Conservation (phyloP, 2,797 vertebrate genomes). For the Scolopax bukidnonensis region DNA sequence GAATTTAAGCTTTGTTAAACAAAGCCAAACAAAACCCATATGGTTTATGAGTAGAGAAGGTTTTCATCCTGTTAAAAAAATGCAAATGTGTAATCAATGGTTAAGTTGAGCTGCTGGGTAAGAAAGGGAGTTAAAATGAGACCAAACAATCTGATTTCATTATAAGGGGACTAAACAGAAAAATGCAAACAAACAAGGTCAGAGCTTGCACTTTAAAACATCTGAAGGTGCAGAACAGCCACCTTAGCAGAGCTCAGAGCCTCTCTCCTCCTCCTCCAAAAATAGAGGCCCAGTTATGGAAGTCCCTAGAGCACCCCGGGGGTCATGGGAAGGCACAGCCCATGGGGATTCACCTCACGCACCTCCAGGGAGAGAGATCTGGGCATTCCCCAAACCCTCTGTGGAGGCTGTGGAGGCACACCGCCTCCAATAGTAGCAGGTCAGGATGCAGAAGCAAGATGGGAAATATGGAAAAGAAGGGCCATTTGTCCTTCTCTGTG, state of each 20-base stretch:
- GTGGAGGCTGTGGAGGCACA: too few relatives aligned
- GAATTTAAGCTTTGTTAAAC: constrained; percentile 42
- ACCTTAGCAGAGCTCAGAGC: background rate
- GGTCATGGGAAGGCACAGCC: too few relatives aligned
- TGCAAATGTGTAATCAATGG: background rate
- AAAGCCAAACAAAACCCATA: constrained; percentile 51
- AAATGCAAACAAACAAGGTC: background rate
- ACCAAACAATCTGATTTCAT: background rate
- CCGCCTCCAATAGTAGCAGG: background rate
- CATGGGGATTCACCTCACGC: background rate
- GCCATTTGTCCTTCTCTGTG: background rate
- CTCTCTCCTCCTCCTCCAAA: background rate
- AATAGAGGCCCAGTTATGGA: fast-evolving
- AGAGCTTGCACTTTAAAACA: background rate
- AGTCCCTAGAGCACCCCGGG: background rate
- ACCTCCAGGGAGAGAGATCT: background rate
- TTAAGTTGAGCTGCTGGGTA: background rate
- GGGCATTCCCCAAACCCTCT: background rate
- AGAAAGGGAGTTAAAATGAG: background rate
- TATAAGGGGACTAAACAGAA: background rate
- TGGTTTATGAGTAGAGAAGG: constrained; percentile 8
- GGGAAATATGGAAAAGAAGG: background rate
- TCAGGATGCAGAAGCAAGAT: background rate
- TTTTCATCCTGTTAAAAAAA: constrained; percentile 9
- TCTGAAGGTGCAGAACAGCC: background rate